Base-by-base conservation (phyloP, 2,113 vertebrate species). In the Poeciliopsis occidentalis region DNA sequence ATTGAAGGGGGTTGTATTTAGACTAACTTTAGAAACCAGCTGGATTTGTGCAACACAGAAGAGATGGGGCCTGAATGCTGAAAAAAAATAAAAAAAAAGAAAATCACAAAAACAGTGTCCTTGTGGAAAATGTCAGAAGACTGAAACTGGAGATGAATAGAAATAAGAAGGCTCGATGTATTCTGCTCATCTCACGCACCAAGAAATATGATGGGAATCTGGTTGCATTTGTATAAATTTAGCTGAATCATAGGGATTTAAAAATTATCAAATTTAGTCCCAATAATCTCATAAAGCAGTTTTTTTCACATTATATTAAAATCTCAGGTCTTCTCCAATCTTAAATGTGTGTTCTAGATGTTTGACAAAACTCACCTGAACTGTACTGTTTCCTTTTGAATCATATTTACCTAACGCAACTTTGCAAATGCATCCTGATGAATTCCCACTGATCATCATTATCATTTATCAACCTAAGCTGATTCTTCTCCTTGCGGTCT, bases 51-150 rank as follows among this genome's bases (percentile, higher is more conserved):
- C 83, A 65, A 61, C 4, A 51, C 34, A 79, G 67, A 60, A 32
- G 66, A 76, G 76, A 84, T 54, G 71, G 80, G 71, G 37, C 81
- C 83, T 85, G 73, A 85, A 88, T 67, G 79, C 79, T 80, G 92
- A 94, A 93, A 47, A 54, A 54, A 24, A 7, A 54, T 7, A 87
- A 92, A 79, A 71, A 88, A 47, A 47, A 54, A 22, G 22, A 5
- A 8, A 6, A 51, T 22, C 51, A 57, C 24, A n/a, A 57, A 24
- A 57, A 57, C 93, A 86, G 82, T 87, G 91, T 92, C 91, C 88
- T 89, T 91, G 83, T 93, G 94, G 92, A 92, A 85, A 88, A 94
- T 92, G 92, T 94, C 93, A 93, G 88, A 84, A 93, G 93, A 92
- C 91, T 87, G 94, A 93, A 94, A 88, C 90, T 94, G 93, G 94